Evolutionary conservation across 2,113 vertebrate genomes (phyloP).

Genomic region (Psilopsiagon aurifrons): DNA sequence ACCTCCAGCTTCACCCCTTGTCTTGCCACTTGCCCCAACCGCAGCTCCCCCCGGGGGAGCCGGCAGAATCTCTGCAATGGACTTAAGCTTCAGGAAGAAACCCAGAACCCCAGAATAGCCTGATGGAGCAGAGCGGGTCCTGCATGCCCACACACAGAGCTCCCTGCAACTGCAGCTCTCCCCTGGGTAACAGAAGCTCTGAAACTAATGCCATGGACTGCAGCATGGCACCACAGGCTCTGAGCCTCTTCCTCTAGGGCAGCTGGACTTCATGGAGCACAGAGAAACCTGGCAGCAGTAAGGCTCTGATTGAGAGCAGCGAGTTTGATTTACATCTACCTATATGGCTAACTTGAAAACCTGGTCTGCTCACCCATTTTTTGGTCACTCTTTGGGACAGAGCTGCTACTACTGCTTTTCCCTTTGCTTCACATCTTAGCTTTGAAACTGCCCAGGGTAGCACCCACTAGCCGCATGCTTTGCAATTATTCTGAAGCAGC

Average conservation of each 20-base stretch:
- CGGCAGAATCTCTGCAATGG: neutral
- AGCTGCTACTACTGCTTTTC: neutral
- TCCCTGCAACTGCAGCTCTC: neutral
- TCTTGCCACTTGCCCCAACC: rapidly evolving
- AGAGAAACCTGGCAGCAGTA: neutral
- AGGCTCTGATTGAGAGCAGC: neutral
- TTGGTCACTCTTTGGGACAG: neutral
- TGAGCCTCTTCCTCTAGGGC: too few relatives aligned
- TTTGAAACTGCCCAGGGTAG: neutral
- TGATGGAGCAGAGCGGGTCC: rapidly evolving
- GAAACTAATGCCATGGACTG: rapidly evolving
- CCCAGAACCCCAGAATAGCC: rapidly evolving
- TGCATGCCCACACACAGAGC: rapidly evolving
- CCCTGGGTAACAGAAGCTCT: neutral
- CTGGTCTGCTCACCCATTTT: neutral
- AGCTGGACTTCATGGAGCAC: neutral
- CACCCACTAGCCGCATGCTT: neutral
- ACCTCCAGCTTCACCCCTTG: neutral
- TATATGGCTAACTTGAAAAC: neutral
- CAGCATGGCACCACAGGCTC: neutral
- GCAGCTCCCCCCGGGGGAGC: rapidly evolving
- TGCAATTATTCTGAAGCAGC: neutral
- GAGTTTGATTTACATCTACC: neutral
- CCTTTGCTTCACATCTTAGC: neutral
- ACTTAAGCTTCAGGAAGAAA: neutral